Evolutionary conservation across 1,140 invertebrate species (phyloP), one percentile per base, ranked within the genome.

Genomic region (Seison nebaliae): DNA sequence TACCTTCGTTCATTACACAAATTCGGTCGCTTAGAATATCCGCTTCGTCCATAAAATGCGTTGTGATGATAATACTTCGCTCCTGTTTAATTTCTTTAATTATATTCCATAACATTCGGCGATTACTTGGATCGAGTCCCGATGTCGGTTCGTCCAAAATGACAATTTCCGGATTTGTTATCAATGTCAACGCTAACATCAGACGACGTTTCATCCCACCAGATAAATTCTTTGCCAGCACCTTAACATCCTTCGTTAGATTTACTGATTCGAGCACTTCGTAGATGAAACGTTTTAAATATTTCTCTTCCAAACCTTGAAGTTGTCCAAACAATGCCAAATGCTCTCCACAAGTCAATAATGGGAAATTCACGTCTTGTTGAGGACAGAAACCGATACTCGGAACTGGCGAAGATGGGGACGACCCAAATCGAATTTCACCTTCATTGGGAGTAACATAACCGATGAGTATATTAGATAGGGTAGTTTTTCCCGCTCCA

Each of bases 301-400:
- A 14, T 26, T 9, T 26, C 9, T 9, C 14, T 9, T 9, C 9
- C 24, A 26, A 26, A 26, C 24, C 24, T 9, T 26, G 9, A 26
- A 26, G n/a, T 9, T 26, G 24, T 60, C 44, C 71, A 53, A 76
- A 86, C 55, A 86, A 83, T 38, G 71, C 61, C 5, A 93, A 62
- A 57, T 91, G 83, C 57, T 94, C 76, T 19, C 65, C 60, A 1
- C 88, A 79, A n/a, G 74, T 86, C 30, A 91, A 61, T 46, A 76
- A 72, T 35, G 77, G 71, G 53, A 88, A 86, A 1, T 91, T 64
- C 42, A 88, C 73, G 54, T 91, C 78, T 52, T 86, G 77, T 55
- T 94, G 86, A 5, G 83, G 83, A 58, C 84, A 94, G 5, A 81
- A 60, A 1, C 81, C 80, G 0, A 83, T 57, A 38, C 70, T 72